Evolutionary conservation across 2,113 vertebrate species (phyloP).

Genomic region (Myocastor coypus): DNA sequence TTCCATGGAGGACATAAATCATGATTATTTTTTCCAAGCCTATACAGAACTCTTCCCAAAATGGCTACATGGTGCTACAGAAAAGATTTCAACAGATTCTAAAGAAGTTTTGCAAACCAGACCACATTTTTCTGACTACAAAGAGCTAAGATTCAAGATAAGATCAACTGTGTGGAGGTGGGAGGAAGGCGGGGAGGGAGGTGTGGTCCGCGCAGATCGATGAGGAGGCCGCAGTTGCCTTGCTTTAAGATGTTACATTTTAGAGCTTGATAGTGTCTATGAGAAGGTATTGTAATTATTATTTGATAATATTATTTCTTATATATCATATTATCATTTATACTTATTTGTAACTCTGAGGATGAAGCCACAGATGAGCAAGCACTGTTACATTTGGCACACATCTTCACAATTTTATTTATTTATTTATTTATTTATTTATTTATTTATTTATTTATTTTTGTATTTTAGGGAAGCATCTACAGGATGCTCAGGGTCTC

Average conservation of each 20-base stretch:
- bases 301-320: background rate
- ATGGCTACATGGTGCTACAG: background rate
- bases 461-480: too few species aligned
- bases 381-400: background rate
- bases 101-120: background rate
- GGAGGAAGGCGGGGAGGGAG: background rate
- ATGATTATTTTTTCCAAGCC: background rate
- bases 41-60: background rate
- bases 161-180: background rate
- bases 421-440: too few species aligned
- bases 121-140: background rate
- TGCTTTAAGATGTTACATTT: background rate
- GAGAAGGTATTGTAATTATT: background rate
- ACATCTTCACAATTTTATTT: background rate
- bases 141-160: background rate
- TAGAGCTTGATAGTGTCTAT: background rate
- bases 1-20: background rate
- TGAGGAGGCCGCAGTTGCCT: too few species aligned
- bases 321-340: background rate
- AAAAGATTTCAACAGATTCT: conserved; percentile 4
- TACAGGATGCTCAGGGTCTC: too few species aligned
- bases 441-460: too few species aligned
- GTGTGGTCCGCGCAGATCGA: background rate
- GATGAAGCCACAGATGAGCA: background rate
- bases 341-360: background rate